These are phyloP conservation scores for Cryptoprocta ferox DNA, from an alignment of 2,797 vertebrate genomes.

Conservation along the genomic window DNA sequence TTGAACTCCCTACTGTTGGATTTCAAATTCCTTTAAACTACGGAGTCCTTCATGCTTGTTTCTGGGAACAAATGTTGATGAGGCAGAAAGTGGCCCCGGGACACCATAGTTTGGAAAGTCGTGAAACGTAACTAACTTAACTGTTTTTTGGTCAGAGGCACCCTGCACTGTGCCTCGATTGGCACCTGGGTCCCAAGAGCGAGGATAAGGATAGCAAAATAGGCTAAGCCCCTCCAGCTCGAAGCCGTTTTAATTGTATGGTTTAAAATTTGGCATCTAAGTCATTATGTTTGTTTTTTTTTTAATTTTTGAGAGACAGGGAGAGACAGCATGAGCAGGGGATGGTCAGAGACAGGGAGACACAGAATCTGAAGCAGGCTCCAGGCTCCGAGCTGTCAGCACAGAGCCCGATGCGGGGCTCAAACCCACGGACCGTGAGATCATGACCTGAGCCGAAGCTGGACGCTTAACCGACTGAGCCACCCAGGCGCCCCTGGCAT, in stretches of 20 bases:
- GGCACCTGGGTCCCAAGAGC: neutral
- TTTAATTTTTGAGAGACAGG: too few species aligned
- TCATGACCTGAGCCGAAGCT: too few species aligned
- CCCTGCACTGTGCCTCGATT: neutral
- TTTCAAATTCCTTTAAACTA: constrained; percentile 14
- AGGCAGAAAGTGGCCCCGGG: neutral
- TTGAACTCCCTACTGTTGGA: neutral
- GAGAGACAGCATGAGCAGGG: too few species aligned
- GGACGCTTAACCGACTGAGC: too few species aligned
- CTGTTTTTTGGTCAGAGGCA: neutral
- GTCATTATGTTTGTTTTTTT: too few species aligned
- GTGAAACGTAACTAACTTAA: neutral
- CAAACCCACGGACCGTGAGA: too few species aligned
- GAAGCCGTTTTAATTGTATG: constrained; percentile 33
- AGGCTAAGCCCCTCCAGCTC: neutral
- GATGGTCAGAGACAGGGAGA: too few species aligned
- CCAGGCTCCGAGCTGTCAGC: too few species aligned
- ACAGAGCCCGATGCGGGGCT: too few species aligned
- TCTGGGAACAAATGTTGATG: neutral
- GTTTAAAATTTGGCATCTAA: constrained; percentile 37
- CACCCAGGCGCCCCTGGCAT: too few species aligned
- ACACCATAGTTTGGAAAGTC: neutral
- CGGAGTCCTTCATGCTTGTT: neutral
- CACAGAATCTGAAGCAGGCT: too few species aligned
- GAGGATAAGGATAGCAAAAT: neutral